phyloP scores from a whole-genome alignment of 2,113 vertebrate species.

The Harpagus bidentatus region DNA sequence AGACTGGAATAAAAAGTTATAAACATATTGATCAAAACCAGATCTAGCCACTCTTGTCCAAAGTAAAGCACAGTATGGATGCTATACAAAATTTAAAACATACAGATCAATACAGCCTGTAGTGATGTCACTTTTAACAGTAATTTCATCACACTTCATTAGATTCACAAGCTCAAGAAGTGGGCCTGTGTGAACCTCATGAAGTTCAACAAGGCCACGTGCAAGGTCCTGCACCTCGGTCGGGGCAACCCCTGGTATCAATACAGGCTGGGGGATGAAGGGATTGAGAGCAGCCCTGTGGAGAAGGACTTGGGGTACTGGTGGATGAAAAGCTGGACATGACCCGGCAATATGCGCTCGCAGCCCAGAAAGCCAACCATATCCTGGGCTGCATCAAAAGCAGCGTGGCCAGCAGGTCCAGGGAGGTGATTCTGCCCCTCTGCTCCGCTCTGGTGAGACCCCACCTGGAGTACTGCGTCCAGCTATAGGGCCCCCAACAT shows the following conservation, averaged over 20 bases:
- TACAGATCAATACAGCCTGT: not conserved
- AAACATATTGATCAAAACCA: conserved; percentile 18
- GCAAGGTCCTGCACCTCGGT: not conserved
- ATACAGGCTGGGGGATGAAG: not conserved
- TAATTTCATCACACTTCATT: not conserved
- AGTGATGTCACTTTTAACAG: not conserved
- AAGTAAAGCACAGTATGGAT: not conserved
- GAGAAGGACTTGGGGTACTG: not conserved
- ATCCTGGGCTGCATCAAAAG: not conserved
- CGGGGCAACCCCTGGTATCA: not conserved
- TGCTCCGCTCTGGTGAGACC: not conserved
- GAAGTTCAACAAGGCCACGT: not conserved
- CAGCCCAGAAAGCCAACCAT: not conserved
- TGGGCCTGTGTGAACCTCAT: not conserved
- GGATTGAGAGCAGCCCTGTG: not conserved
- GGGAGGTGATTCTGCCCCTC: not conserved
- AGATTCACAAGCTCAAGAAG: not conserved
- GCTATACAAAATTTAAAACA: not conserved
- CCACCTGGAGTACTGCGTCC: not conserved
- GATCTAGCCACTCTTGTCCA: not conserved
- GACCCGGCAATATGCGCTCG: rapidly evolving
- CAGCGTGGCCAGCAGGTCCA: not conserved
- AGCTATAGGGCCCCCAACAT: not conserved
- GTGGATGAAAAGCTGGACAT: not conserved
- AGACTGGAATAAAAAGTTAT: not conserved